Conservation (phyloP, 2,797 vertebrate genomes). For the Sarcophilus harrisii region DNA sequence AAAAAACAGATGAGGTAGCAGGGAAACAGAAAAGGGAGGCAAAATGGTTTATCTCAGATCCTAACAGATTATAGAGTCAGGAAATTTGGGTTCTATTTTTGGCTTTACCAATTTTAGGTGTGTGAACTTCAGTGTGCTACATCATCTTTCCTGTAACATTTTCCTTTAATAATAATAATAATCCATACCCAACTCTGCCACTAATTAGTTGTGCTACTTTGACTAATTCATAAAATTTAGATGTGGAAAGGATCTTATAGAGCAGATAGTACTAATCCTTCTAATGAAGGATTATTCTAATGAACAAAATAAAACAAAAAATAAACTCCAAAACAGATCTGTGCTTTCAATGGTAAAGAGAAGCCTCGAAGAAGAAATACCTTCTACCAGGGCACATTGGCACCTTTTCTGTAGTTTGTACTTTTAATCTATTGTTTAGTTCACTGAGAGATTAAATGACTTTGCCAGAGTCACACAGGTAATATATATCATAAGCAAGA, state of each 20-base stretch:
- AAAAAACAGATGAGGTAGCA: background rate
- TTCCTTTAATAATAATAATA: background rate
- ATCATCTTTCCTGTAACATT: background rate
- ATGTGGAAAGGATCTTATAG: background rate
- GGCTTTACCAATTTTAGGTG: background rate
- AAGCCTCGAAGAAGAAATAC: background rate
- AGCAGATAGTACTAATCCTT: background rate
- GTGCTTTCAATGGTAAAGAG: background rate
- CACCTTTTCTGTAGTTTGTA: background rate
- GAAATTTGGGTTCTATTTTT: background rate
- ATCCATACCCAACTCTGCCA: background rate
- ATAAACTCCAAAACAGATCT: background rate
- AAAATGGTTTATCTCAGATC: background rate
- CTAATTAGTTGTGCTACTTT: background rate
- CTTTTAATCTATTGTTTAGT: background rate
- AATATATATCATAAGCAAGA: background rate
- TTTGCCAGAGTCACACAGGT: background rate
- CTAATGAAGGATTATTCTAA: too few species aligned
- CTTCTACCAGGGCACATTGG: background rate
- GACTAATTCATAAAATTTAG: background rate
- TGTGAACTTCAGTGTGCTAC: background rate
- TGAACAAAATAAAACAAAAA: background rate
- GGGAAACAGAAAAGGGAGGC: background rate
- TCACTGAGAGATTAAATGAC: background rate
- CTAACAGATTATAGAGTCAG: background rate